phyloP scores from a whole-genome alignment of 53 echinoderm and acorn worm species.

The Henricia sp. region DNA sequence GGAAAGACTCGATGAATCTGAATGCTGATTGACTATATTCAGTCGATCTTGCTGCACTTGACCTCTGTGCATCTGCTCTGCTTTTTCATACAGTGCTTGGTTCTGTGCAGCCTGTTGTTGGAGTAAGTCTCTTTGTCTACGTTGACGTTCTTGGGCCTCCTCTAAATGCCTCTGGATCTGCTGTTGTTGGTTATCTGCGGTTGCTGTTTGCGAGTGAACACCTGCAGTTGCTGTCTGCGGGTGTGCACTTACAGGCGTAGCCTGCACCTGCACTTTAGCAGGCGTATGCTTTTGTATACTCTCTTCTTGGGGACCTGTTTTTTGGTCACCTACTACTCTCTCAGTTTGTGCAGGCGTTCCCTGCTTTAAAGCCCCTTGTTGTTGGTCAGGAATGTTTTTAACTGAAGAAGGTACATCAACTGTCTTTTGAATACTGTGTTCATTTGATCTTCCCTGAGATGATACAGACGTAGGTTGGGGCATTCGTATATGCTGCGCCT shows the following conservation, averaged over 20 bases:
- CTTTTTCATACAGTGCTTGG: slow-evolving; percentile 24
- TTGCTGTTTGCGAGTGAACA: background rate
- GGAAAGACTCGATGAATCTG: background rate
- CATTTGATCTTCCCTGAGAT: background rate
- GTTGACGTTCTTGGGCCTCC: slow-evolving; percentile 50
- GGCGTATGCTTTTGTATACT: slow-evolving; percentile 47
- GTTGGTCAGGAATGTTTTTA: background rate
- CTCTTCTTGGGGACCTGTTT: background rate
- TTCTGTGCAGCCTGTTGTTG: slow-evolving; percentile 57
- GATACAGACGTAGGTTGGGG: background rate
- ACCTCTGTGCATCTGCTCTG: background rate
- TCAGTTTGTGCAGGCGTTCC: slow-evolving; percentile 5
- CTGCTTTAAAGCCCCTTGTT: background rate
- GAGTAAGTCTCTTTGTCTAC: slow-evolving; percentile 26
- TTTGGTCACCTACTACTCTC: background rate
- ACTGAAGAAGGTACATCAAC: background rate
- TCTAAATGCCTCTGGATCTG: slow-evolving; percentile 45
- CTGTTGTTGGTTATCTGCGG: background rate
- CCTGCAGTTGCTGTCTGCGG: background rate
- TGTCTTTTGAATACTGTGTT: background rate
- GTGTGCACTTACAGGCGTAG: background rate
- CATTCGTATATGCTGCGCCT: slow-evolving; percentile 3
- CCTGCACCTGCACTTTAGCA: slow-evolving; percentile 24
- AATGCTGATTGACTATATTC: background rate
- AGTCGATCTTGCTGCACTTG: background rate